phyloP scores from a whole-genome alignment of 2,888 invertebrate species.

The Stenodema calcarata region DNA sequence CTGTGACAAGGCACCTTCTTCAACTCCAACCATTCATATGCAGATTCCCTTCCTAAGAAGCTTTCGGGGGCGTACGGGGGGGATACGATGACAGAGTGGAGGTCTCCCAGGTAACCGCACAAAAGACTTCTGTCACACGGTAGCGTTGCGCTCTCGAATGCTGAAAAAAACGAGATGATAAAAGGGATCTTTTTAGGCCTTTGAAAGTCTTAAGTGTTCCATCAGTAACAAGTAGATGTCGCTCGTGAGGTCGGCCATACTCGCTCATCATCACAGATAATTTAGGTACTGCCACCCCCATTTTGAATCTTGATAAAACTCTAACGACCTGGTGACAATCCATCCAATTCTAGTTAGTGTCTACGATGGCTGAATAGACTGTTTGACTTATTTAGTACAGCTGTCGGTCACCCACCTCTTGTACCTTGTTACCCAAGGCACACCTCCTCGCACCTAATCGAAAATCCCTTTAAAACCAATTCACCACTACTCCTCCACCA shows the following conservation, averaged over 20 bases:
- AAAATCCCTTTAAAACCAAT: too few species aligned
- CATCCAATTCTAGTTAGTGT: too few species aligned
- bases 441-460: too few species aligned
- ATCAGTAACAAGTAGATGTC: not conserved
- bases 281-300: not conserved
- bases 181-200: not conserved
- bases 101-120: not conserved
- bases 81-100: slow-evolving; percentile 7
- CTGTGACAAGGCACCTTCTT: not conserved
- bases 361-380: too few species aligned
- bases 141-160: not conserved
- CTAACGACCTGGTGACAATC: too few species aligned
- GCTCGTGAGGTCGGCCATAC: not conserved
- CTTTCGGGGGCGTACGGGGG: not conserved
- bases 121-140: slow-evolving; percentile 17
- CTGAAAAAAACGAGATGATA: not conserved
- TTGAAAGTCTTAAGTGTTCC: not conserved
- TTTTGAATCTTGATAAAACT: not conserved
- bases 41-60: not conserved
- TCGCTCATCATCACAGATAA: not conserved
- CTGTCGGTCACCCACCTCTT: too few species aligned
- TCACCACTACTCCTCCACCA: too few species aligned
- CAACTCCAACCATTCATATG: not conserved
- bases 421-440: too few species aligned
- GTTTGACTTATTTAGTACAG: too few species aligned